Conservation (phyloP, 2,113 vertebrate genomes). For the Thermophis baileyi region DNA sequence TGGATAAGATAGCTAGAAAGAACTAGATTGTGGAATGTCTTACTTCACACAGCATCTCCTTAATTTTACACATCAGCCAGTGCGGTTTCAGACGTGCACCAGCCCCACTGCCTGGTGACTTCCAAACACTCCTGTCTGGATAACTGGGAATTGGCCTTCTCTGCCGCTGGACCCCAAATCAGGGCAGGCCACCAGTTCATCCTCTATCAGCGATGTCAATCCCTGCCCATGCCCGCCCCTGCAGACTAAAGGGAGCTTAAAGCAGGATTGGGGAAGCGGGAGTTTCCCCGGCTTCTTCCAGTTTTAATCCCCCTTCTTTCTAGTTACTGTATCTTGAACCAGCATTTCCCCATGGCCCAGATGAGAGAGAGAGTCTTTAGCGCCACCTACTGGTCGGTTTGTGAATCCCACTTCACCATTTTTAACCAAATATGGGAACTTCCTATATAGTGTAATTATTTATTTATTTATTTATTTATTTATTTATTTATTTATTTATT, state of each 20-base stretch:
- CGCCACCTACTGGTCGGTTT: neutral
- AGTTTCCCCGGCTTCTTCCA: neutral
- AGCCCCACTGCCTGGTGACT: neutral
- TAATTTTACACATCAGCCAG: neutral
- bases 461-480: no score
- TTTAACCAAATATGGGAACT: neutral
- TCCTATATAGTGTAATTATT: neutral
- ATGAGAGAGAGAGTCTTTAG: neutral
- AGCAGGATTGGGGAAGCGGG: neutral
- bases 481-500: no score
- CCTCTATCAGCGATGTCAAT: neutral
- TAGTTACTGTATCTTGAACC: no score
- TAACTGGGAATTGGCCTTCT: neutral
- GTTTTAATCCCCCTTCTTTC: no score
- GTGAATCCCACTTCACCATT: neutral
- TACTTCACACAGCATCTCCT: neutral
- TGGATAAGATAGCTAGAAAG: neutral
- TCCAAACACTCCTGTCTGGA: neutral
- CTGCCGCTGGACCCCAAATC: neutral
- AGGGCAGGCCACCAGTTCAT: neutral
- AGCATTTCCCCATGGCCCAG: no score
- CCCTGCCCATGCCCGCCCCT: neutral
- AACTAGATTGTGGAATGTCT: neutral
- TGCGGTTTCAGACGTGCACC: neutral
- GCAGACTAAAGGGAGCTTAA: neutral